Evolutionary conservation across 2,888 invertebrate species (phyloP).

Genomic region (Julus scandinavius): DNA sequence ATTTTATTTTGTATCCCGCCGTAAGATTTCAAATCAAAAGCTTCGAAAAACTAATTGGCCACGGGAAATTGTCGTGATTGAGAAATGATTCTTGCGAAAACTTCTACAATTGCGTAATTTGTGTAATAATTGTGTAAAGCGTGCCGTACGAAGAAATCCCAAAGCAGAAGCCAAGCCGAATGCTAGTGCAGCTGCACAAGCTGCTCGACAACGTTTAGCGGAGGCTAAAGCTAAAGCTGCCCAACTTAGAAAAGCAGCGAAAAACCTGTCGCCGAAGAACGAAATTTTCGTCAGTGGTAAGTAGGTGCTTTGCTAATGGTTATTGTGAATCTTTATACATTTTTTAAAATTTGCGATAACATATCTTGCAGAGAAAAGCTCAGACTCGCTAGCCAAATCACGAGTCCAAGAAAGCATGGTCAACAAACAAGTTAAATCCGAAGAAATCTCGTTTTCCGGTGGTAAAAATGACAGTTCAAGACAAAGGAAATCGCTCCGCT

Average conservation of each 20-base stretch:
- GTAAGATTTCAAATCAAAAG: too few relatives aligned
- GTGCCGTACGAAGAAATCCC: not conserved
- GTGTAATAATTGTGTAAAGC: not conserved
- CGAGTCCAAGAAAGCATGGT: not conserved
- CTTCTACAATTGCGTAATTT: not conserved
- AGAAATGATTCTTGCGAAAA: too few relatives aligned
- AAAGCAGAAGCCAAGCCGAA: not conserved
- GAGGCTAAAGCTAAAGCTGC: constrained; percentile 30
- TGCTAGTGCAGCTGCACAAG: not conserved
- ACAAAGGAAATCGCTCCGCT: not conserved
- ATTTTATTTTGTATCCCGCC: not conserved
- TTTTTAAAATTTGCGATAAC: not conserved
- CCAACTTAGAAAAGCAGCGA: not conserved
- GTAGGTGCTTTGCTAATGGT: not conserved
- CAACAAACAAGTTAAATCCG: not conserved
- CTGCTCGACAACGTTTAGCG: constrained; percentile 48
- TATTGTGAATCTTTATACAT: not conserved
- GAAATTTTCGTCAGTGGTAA: not conserved
- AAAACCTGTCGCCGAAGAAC: not conserved
- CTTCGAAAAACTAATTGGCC: too few relatives aligned
- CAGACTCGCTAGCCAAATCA: not conserved
- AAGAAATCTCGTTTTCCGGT: not conserved
- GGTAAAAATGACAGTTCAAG: not conserved
- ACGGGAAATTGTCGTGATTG: too few relatives aligned
- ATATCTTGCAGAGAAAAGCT: not conserved